A percentile compares a stretch with the other conserved stretches of the same genome.
These are phyloP conservation scores for Hetaerina titia DNA, from an alignment of 2,888 invertebrate genomes.

Conservation along the genomic window DNA sequence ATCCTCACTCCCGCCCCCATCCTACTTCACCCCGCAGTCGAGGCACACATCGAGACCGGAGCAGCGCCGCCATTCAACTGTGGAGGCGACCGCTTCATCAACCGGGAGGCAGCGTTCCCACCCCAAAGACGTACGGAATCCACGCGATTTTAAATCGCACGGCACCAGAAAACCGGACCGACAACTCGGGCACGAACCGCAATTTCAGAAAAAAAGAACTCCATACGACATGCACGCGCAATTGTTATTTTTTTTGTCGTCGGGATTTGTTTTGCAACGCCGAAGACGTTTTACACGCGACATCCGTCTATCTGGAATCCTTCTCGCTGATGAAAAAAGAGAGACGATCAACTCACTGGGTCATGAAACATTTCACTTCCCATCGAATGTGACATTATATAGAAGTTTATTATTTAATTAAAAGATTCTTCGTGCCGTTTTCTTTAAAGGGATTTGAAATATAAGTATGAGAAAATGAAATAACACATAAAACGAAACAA, in stretches of 20 bases:
- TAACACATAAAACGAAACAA: too few relatives aligned
- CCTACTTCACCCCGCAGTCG: not conserved
- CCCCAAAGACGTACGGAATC: not conserved
- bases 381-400: not conserved
- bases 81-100: conserved; percentile 4
- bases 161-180: not conserved
- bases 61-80: not conserved
- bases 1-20: not conserved
- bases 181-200: not conserved
- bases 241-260: not conserved
- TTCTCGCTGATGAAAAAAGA: not conserved
- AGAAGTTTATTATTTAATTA: too few relatives aligned
- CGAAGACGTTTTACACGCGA: not conserved
- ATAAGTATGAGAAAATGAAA: too few relatives aligned
- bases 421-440: too few relatives aligned
- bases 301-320: not conserved
- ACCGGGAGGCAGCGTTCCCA: not conserved
- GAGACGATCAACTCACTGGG: not conserved
- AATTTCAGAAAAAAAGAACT: not conserved
- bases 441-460: too few relatives aligned
- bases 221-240: not conserved
- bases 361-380: not conserved
- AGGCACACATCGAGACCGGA: conserved; percentile 4
- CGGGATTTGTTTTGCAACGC: not conserved
- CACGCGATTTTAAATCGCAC: not conserved